A percentile compares a stretch with the other conserved stretches of the same genome.
phyloP scores from a whole-genome alignment of 35 echinoderm and acorn worm species.

The Ophioderma brevispina region DNA sequence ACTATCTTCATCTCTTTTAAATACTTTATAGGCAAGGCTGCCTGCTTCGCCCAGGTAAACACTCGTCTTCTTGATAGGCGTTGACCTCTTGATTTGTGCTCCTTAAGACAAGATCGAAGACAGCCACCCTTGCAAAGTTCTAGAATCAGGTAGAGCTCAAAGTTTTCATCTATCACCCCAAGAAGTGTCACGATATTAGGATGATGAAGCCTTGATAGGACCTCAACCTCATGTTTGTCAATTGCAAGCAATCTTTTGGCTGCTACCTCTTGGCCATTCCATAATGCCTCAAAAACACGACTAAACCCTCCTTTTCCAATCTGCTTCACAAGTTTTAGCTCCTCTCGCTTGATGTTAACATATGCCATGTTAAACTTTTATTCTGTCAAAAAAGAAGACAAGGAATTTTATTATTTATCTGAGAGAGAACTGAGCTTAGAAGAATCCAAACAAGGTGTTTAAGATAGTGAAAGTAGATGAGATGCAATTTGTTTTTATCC shows the following conservation, averaged over 20 bases:
- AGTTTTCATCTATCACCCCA: too few species aligned
- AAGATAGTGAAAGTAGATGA: too few species aligned
- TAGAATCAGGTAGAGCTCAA: background rate
- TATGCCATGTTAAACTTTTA: too few species aligned
- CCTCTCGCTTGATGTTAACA: background rate
- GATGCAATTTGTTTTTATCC: too few species aligned
- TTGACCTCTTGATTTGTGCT: background rate
- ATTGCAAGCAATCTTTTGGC: background rate
- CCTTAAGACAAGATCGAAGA: background rate
- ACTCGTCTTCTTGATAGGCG: background rate
- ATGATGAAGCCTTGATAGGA: background rate
- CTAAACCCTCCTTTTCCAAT: background rate
- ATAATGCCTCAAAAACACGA: background rate
- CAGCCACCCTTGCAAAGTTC: background rate
- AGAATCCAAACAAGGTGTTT: too few species aligned
- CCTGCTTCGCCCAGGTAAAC: background rate
- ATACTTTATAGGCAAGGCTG: background rate
- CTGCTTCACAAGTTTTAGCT: background rate
- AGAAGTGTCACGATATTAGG: background rate
- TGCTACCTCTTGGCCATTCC: background rate
- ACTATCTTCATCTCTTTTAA: background rate
- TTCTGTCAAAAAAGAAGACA: too few species aligned
- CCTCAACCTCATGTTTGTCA: background rate
- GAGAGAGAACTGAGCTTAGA: too few species aligned
- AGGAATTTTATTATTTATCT: too few species aligned